phyloP scores from a whole-genome alignment of 2,888 invertebrate genomes.

The Tanytarsus gracilentus region DNA sequence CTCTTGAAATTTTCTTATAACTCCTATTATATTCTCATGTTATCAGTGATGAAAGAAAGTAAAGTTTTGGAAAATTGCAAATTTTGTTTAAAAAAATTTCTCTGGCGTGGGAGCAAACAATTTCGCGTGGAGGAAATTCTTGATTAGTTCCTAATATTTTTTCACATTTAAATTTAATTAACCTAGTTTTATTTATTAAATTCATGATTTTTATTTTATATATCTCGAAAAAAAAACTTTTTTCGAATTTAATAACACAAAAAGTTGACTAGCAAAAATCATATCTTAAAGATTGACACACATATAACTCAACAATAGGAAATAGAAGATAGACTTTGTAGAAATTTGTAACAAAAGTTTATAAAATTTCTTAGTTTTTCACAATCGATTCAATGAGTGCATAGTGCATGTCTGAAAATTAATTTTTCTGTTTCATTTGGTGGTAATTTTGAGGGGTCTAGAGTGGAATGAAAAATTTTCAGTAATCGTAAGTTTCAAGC shows the following conservation, averaged over 20 bases:
- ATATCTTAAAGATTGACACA: neutral
- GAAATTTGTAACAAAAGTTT: too few relatives aligned
- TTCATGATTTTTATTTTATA: neutral
- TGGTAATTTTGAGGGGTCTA: too few relatives aligned
- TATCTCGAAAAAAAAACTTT: neutral
- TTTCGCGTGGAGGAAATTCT: constrained; percentile 9
- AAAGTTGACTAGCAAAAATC: neutral
- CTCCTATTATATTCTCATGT: too few relatives aligned
- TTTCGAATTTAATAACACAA: neutral
- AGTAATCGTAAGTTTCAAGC: too few relatives aligned
- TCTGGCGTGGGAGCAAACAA: neutral
- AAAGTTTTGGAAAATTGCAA: neutral
- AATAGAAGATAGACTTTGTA: neutral
- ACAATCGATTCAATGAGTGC: neutral
- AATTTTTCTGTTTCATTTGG: too few relatives aligned
- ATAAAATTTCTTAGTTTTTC: neutral
- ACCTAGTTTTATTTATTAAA: constrained; percentile 2
- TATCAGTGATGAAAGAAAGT: neutral
- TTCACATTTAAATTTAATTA: constrained; percentile 14
- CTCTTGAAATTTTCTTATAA: too few relatives aligned
- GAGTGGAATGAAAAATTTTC: too few relatives aligned
- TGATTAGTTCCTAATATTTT: constrained; percentile 5
- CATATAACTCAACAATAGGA: constrained; percentile 2
- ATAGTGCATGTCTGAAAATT: neutral
- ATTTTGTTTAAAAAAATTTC: too few relatives aligned